Percentiles rank a stretch among this genome's conserved stretches.
Evolutionary conservation across 2,113 vertebrate genomes (phyloP).

Genomic region (Nothobranchius kuhntae): DNA sequence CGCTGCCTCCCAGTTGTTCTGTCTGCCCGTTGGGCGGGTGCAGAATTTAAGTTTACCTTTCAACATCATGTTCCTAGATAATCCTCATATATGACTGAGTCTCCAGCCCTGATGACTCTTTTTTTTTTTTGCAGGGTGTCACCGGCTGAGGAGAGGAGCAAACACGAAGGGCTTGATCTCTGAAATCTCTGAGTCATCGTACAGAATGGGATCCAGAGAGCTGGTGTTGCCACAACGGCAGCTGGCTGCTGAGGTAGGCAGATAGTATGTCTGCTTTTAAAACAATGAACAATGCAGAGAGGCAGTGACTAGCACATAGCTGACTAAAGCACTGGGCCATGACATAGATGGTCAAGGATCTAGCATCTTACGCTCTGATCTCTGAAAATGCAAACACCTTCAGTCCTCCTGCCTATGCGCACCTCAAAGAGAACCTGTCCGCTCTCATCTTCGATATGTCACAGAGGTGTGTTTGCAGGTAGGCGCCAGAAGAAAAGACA

Average conservation of each 20-base stretch:
- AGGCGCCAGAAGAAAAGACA: constrained; percentile 31
- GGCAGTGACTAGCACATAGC: background rate
- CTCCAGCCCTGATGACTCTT: constrained; percentile 28
- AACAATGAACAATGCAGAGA: constrained; percentile 36
- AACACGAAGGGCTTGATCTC: constrained; percentile 35
- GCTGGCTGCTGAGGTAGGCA: constrained; percentile 18
- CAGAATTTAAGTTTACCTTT: constrained; percentile 60
- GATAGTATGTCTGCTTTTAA: constrained; percentile 26
- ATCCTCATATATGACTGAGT: constrained; percentile 48
- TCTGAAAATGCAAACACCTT: constrained; percentile 25
- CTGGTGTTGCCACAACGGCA: background rate
- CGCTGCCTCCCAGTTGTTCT: constrained; percentile 46
- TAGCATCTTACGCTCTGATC: constrained; percentile 8
- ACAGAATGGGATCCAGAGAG: background rate
- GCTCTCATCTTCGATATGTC: constrained; percentile 31
- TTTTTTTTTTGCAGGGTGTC: constrained; percentile 22
- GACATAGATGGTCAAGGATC: constrained; percentile 33
- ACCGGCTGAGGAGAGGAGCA: constrained; percentile 27
- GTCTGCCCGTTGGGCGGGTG: constrained; percentile 51
- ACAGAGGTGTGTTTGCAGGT: constrained; percentile 31
- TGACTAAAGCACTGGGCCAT: constrained; percentile 10
- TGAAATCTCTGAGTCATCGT: constrained; percentile 32
- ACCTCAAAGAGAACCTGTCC: constrained; percentile 23
- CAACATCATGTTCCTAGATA: constrained; percentile 65
- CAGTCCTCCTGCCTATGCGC: constrained; percentile 1